Base-by-base conservation (phyloP, 1,140 invertebrate genomes). In the Zaprionus gabonicus region DNA sequence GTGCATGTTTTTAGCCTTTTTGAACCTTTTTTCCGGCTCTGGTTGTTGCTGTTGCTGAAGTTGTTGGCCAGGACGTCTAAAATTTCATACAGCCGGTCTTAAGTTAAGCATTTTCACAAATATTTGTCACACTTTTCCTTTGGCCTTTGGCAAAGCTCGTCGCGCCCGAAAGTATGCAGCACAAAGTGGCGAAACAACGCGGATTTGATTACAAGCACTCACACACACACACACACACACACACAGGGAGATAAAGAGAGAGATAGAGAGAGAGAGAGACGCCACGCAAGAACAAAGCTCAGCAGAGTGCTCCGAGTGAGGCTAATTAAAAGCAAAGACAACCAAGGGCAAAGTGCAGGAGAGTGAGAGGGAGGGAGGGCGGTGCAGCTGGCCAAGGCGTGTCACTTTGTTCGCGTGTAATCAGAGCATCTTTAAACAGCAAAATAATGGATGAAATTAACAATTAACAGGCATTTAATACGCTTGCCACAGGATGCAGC, bases 291-390 rank as follows among this genome's bases (percentile, higher is more conserved):
- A 55, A 59, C 57, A 25, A 38, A 59, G 57, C 20, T 27, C 10
- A 20, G 69, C 55, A 57, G 66, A 62, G 56, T 51, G 57, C 36
- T 31, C 7, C 28, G 28, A 31, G 79, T 71, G 6, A 46, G 41
- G 41, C 87, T 91, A 91, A 91, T 91, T 91, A 91, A 87, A 90
- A 91, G 86, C 72, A 91, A 91, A 91, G 86, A 83, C 82, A 87
- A 77, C 53, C 71, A n/a, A 38, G 71, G 76, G 23, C 53, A 70
- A 57, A 53, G 55, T 46, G 46, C 17, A 9, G 20, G n/a, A 44
- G n/a, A 31, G 41, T 20, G 46, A 31, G 38, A 9, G 9, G 28
- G 9, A 1, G 0, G 10, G 0, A 4, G 4, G 20, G 20, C 1
- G 20, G 23, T 0, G 27, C 13, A 28, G 15, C n/a, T 15, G 31